A percentile compares a stretch with the other conserved stretches of the same genome.
Evolutionary conservation across 2,888 invertebrate species (phyloP).

Genomic region (Brachyptera putata): DNA sequence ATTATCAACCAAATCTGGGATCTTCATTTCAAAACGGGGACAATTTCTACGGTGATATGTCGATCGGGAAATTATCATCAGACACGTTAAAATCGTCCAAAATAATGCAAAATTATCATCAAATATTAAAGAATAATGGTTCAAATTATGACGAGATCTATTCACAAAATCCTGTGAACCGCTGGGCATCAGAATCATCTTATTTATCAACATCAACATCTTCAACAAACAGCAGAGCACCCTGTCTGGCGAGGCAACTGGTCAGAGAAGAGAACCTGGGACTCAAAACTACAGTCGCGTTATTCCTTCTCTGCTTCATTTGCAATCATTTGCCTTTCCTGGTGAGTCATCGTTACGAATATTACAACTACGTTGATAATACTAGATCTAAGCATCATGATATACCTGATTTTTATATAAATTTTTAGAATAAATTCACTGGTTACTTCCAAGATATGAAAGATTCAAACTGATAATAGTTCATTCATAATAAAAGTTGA

Average conservation of each 20-base stretch:
- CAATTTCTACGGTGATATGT: not conserved
- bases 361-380: too few relatives aligned
- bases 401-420: too few relatives aligned
- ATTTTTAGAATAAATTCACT: too few relatives aligned
- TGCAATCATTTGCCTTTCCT: slow-evolving; percentile 57
- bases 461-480: too few relatives aligned
- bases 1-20: too few relatives aligned
- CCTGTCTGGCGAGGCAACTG: slow-evolving; percentile 28
- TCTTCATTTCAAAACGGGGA: not conserved
- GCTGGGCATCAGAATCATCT: slow-evolving; percentile 32
- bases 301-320: slow-evolving; percentile 54
- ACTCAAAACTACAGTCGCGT: slow-evolving; percentile 47
- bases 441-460: too few relatives aligned
- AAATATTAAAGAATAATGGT: not conserved
- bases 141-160: slow-evolving; percentile 24
- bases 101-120: not conserved
- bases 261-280: slow-evolving; percentile 38
- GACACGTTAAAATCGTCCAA: slow-evolving; percentile 2
- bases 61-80: not conserved
- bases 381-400: too few relatives aligned
- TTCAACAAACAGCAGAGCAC: slow-evolving; percentile 38
- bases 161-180: slow-evolving; percentile 11
- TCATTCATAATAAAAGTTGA: too few relatives aligned
- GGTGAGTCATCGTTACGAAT: slow-evolving; percentile 55
- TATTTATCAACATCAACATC: slow-evolving; percentile 37